Evolutionary conservation across 35 echinoderm and acorn worm genomes (phyloP).

Genomic region (Ophiothrix spiculata): DNA sequence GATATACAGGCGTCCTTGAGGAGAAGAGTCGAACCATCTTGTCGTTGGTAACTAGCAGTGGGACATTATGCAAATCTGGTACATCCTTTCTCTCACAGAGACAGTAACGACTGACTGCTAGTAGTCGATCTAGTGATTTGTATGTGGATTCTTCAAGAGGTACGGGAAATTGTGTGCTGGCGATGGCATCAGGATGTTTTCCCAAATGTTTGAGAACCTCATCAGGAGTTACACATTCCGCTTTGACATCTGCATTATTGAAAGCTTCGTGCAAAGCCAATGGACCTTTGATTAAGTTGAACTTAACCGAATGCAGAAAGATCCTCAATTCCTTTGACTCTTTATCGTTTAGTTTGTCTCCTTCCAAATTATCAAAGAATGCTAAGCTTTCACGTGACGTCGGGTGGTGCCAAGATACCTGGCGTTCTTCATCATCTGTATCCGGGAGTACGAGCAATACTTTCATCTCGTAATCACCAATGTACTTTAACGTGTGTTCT

Average conservation of each 20-base stretch:
- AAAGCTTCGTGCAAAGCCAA: background rate
- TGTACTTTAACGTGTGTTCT: background rate
- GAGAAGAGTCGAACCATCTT: background rate
- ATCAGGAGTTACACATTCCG: background rate
- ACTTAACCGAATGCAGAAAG: background rate
- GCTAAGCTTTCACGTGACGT: background rate
- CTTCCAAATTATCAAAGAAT: slow-evolving; percentile 13
- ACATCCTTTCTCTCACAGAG: background rate
- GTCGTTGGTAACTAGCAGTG: slow-evolving; percentile 1
- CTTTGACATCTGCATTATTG: background rate
- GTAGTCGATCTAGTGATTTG: background rate
- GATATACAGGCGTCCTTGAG: background rate
- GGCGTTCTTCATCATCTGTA: background rate
- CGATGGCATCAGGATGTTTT: background rate
- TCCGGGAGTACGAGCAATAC: background rate
- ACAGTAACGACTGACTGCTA: background rate
- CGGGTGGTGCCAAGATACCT: background rate
- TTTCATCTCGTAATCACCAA: slow-evolving; percentile 2
- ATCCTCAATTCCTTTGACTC: background rate
- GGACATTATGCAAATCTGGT: background rate
- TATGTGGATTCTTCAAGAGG: background rate
- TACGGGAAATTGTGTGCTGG: background rate
- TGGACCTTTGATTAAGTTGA: background rate
- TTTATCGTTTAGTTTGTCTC: background rate
- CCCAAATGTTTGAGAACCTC: background rate